Evolutionary conservation across 2,797 vertebrate species (phyloP).

Genomic region (Lacerta agilis): DNA sequence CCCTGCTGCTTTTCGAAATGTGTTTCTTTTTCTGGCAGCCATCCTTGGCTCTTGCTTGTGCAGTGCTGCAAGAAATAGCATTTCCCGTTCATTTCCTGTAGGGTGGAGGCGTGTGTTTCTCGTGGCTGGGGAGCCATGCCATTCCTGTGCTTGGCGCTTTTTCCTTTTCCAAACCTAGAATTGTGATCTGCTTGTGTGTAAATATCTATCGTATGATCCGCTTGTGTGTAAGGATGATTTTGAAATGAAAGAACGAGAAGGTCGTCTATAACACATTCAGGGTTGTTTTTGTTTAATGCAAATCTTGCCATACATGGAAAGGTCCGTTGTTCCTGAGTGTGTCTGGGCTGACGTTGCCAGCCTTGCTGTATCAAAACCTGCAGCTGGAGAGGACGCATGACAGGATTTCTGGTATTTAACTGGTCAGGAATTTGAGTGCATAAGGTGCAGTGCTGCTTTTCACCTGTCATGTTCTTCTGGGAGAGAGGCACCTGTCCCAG

Average conservation of each 20-base stretch:
- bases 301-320: background rate
- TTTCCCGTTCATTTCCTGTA: slow-evolving; percentile 21
- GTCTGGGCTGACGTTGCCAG: background rate
- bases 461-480: no score
- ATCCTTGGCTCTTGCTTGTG: background rate
- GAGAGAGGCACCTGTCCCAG: no score
- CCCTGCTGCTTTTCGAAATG: background rate
- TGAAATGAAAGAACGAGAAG: background rate
- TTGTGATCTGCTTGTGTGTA: background rate
- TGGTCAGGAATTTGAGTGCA: background rate
- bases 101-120: slow-evolving; percentile 3
- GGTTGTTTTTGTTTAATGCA: background rate
- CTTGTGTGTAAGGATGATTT: background rate
- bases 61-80: background rate
- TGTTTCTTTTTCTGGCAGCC: background rate
- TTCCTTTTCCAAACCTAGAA: background rate
- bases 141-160: background rate
- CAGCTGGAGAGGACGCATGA: background rate
- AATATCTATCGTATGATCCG: background rate
- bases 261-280: background rate
- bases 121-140: background rate
- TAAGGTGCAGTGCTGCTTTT: background rate
- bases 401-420: background rate
- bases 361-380: background rate
- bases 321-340: background rate